These are phyloP conservation scores for human DNA, from an alignment of 2,113 vertebrate genomes.

Conservation along the genomic window DNA sequence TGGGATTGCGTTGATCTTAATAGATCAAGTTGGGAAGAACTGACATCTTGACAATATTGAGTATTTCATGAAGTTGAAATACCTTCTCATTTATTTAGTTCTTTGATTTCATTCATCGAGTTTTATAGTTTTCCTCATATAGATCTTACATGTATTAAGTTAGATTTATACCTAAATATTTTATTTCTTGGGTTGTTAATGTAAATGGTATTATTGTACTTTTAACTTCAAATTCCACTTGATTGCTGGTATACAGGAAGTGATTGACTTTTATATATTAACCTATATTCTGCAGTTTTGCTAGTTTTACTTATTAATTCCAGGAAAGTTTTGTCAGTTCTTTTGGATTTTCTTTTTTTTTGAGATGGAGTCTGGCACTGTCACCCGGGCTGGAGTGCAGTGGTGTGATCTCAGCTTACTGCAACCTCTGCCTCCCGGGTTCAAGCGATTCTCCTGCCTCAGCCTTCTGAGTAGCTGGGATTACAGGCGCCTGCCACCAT, in stretches of 20 bases:
- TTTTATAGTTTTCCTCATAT: neutral
- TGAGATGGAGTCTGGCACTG: no score
- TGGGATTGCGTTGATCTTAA: neutral
- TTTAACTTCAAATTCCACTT: neutral
- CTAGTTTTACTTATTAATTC: neutral
- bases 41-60: neutral
- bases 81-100: neutral
- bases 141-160: neutral
- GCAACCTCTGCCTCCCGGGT: no score
- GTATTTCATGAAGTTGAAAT: neutral
- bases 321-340: neutral
- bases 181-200: neutral
- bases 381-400: no score
- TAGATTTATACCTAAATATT: neutral
- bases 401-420: fast-evolving
- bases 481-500: no score
- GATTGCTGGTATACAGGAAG: neutral
- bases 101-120: neutral
- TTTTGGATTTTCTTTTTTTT: no score
- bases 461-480: no score
- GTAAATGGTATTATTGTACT: neutral
- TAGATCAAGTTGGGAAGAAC: neutral
- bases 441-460: no score
- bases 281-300: neutral
- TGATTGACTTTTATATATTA: neutral